phyloP scores from a whole-genome alignment of 2,888 invertebrate species.

The Scaptomyza flava region DNA sequence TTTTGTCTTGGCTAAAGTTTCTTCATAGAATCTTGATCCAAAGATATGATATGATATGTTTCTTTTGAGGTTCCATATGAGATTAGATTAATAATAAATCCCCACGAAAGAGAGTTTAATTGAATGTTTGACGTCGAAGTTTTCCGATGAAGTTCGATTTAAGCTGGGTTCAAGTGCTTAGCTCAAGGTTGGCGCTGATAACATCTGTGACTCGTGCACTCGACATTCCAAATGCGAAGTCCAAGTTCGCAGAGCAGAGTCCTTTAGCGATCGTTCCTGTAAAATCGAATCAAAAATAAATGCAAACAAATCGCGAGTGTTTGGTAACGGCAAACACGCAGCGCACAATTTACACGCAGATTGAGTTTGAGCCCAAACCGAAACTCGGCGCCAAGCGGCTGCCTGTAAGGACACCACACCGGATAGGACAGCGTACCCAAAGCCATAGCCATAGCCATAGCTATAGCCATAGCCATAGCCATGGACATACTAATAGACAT shows the following conservation, averaged over 20 bases:
- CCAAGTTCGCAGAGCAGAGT: slow-evolving; percentile 20
- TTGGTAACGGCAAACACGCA: slow-evolving; percentile 48
- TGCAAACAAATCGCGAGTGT: slow-evolving; percentile 71
- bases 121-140: neutral
- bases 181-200: neutral
- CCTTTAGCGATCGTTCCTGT: slow-evolving; percentile 32
- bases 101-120: neutral
- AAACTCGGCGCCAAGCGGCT: slow-evolving; percentile 19
- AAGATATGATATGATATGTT: neutral
- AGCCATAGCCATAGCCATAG: neutral
- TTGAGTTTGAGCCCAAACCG: slow-evolving; percentile 36
- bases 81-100: too few relatives aligned
- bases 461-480: neutral
- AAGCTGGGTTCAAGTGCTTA: slow-evolving; percentile 4
- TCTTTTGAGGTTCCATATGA: too few relatives aligned
- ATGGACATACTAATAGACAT: neutral
- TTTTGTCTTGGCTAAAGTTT: too few relatives aligned
- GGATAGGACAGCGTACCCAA: neutral
- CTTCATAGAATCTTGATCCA: too few relatives aligned
- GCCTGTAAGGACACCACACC: slow-evolving; percentile 2
- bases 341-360: slow-evolving; percentile 62
- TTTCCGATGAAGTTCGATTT: neutral
- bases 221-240: slow-evolving; percentile 6
- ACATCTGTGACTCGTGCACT: neutral
- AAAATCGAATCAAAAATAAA: slow-evolving; percentile 67